phyloP scores from a whole-genome alignment of 2,113 vertebrate genomes.

The Paradoxurus hermaphroditus region DNA sequence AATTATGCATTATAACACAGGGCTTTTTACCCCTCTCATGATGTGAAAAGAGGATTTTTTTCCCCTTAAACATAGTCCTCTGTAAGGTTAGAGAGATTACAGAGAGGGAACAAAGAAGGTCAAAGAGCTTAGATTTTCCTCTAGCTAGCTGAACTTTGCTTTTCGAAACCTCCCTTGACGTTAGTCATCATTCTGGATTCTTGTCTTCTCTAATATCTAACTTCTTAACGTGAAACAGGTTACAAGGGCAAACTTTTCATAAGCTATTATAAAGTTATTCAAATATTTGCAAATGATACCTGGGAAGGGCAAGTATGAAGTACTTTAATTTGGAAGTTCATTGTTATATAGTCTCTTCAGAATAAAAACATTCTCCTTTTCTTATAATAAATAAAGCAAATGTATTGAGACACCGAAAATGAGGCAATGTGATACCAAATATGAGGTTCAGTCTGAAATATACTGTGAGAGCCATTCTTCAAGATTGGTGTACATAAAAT shows the following conservation, averaged over 20 bases:
- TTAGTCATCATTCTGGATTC: neutral
- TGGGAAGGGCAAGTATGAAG: neutral
- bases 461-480: conserved; percentile 44
- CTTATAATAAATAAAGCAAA: conserved; percentile 53
- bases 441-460: conserved; percentile 32
- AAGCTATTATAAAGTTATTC: conserved; percentile 11
- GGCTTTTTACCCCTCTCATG: neutral
- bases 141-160: neutral
- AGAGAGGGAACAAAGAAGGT: neutral
- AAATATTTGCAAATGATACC: neutral
- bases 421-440: neutral
- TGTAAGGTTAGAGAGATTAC: neutral
- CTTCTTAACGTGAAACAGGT: neutral
- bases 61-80: neutral
- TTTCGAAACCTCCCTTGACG: neutral
- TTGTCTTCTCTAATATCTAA: neutral
- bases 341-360: neutral
- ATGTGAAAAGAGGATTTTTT: neutral
- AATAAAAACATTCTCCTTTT: neutral
- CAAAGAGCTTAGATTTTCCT: neutral
- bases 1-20: neutral
- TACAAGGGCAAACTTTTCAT: neutral
- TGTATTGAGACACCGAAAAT: neutral
- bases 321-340: neutral
- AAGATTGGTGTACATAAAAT: conserved; percentile 56